Percentiles rank a stretch among this genome's conserved stretches.
phyloP scores from a whole-genome alignment of 64 coral and sea anemone species.

The Dendrophyllia cribrosa region DNA sequence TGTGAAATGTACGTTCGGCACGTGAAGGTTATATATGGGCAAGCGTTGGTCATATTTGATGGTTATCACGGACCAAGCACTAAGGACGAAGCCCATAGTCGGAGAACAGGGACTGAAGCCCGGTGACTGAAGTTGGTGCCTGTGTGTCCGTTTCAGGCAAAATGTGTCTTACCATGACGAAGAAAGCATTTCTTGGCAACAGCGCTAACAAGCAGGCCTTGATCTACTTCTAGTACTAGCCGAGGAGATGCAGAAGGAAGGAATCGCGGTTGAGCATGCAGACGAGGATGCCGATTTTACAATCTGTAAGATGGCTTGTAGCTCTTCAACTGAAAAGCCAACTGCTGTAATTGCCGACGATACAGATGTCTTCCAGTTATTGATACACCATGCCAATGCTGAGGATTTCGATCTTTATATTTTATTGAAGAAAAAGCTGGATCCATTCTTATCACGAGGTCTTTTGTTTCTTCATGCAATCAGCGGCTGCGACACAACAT shows the following conservation, averaged over 20 bases:
- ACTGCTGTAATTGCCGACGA: neutral
- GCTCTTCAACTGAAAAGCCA: neutral
- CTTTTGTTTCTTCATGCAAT: slow-evolving; percentile 63
- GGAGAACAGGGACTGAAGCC: neutral
- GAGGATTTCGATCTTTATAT: neutral
- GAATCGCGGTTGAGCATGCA: too few species aligned
- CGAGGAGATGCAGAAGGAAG: neutral
- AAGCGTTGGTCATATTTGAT: slow-evolving; percentile 40
- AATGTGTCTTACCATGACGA: slow-evolving; percentile 43
- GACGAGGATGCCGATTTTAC: neutral
- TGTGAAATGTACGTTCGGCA: slow-evolving; percentile 40
- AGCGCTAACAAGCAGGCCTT: slow-evolving; percentile 24
- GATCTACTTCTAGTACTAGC: slow-evolving; percentile 7
- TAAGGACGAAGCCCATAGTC: slow-evolving; percentile 59
- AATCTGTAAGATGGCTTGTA: slow-evolving; percentile 16
- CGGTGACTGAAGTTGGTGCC: slow-evolving; percentile 30
- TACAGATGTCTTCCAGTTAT: neutral
- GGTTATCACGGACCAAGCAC: slow-evolving; percentile 57
- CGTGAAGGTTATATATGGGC: neutral
- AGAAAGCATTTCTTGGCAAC: slow-evolving; percentile 47
- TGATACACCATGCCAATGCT: neutral
- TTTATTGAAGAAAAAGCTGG: slow-evolving; percentile 24
- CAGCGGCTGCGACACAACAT: slow-evolving; percentile 67
- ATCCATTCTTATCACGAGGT: neutral
- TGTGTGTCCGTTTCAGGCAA: neutral